Evolutionary conservation across 2,797 vertebrate genomes (phyloP).

Genomic region (Xenentodon cancila): DNA sequence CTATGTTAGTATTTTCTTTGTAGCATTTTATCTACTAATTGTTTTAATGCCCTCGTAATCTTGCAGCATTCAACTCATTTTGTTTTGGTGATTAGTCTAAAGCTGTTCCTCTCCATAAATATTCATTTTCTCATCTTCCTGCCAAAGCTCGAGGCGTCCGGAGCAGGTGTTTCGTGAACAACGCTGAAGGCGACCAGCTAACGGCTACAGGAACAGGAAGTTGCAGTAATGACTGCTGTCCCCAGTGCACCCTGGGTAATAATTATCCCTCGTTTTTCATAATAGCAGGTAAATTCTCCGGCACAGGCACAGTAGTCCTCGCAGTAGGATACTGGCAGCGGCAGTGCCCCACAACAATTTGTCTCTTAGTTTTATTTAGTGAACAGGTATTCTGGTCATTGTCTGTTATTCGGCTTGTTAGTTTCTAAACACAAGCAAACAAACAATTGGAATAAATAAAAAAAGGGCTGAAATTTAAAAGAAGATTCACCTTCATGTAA

Average conservation of each 20-base stretch:
- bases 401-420: slow-evolving; percentile 29
- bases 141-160: slow-evolving; percentile 62
- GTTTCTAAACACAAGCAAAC: slow-evolving; percentile 42
- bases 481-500: slow-evolving; percentile 31
- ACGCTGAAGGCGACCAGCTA: slow-evolving; percentile 65
- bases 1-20: not conserved
- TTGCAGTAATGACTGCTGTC: slow-evolving; percentile 71
- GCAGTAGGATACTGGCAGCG: slow-evolving; percentile 47
- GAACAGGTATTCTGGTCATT: slow-evolving; percentile 9
- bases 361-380: slow-evolving; percentile 55
- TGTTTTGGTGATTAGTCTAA: slow-evolving; percentile 53
- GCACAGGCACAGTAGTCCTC: slow-evolving; percentile 43
- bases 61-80: slow-evolving; percentile 15
- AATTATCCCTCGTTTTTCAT: slow-evolving; percentile 79
- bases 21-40: not conserved
- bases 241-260: slow-evolving; percentile 78
- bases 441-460: slow-evolving; percentile 49
- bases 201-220: slow-evolving; percentile 70
- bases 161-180: slow-evolving; percentile 75
- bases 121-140: slow-evolving; percentile 61
- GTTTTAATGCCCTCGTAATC: slow-evolving; percentile 24
- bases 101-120: slow-evolving; percentile 64
- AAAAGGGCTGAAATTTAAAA: slow-evolving; percentile 49
- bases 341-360: slow-evolving; percentile 45
- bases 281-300: slow-evolving; percentile 77